Conservation (phyloP, 2,113 vertebrate species). For the Oncorhynchus kisutch region DNA sequence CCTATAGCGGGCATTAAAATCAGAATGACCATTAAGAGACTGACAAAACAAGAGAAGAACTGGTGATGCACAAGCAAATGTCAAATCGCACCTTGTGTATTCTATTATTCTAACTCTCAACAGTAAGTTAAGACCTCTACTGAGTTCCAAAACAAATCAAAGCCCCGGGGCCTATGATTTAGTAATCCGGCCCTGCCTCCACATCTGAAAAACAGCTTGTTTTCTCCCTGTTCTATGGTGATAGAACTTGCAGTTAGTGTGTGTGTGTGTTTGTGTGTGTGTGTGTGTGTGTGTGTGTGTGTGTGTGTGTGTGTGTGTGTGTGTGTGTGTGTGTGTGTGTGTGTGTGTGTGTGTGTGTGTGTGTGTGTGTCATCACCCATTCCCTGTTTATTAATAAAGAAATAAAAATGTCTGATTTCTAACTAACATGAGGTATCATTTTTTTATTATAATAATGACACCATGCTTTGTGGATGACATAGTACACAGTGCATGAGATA, state of each 20-base stretch:
- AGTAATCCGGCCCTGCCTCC: background rate
- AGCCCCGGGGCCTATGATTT: too few species aligned
- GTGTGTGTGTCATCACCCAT: slow-evolving; percentile 1
- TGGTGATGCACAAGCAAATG: too few species aligned
- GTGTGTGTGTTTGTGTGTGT: slow-evolving; percentile 9
- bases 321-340: slow-evolving; percentile 10
- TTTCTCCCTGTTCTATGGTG: background rate
- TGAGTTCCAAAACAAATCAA: too few species aligned
- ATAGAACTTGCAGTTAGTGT: slow-evolving; percentile 10
- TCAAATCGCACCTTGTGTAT: too few species aligned
- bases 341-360: slow-evolving; percentile 6
- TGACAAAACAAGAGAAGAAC: too few species aligned
- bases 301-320: background rate
- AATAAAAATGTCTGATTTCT: background rate
- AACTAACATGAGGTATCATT: background rate
- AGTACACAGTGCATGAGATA: background rate
- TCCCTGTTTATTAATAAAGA: too few species aligned
- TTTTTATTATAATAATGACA: background rate
- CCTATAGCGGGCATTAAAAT: too few species aligned
- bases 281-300: slow-evolving; percentile 8
- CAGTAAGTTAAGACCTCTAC: too few species aligned
- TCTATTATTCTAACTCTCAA: too few species aligned
- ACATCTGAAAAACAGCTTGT: slow-evolving; percentile 28
- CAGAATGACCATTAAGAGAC: too few species aligned
- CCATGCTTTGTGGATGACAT: background rate